Percentiles rank a stretch among this genome's conserved stretches.
Evolutionary conservation across 2,888 invertebrate species (phyloP).

Genomic region (Acrobasis suavella): DNA sequence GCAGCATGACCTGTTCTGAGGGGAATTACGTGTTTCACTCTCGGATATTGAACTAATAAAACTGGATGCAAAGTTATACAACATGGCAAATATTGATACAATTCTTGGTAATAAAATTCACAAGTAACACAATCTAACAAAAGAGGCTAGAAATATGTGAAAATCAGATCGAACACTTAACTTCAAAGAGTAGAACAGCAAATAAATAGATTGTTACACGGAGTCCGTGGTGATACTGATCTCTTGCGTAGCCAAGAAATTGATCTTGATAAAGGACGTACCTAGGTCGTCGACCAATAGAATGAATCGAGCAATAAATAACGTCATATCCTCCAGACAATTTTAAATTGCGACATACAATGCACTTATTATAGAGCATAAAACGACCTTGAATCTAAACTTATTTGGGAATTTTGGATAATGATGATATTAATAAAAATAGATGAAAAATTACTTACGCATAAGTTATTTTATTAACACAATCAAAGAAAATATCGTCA

Average conservation of each 20-base stretch:
- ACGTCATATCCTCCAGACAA: conserved; percentile 19
- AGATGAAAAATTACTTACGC: background rate
- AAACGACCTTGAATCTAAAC: background rate
- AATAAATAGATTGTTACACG: background rate
- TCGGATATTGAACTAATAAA: conserved; percentile 4
- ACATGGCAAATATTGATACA: background rate
- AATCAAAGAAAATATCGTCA: conserved; percentile 13
- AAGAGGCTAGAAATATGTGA: too few species aligned
- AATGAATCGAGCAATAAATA: conserved; percentile 20
- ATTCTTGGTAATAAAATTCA: background rate
- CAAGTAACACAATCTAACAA: background rate
- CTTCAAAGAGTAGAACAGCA: background rate
- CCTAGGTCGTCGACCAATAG: conserved; percentile 11
- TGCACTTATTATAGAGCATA: background rate
- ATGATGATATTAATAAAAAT: background rate
- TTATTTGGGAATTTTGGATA: background rate
- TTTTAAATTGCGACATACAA: conserved; percentile 6
- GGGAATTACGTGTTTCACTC: background rate
- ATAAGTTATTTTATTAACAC: conserved; percentile 1
- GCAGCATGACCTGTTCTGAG: background rate
- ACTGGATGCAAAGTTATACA: background rate
- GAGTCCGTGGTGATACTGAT: conserved; percentile 10
- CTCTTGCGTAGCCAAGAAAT: conserved; percentile 4
- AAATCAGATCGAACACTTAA: background rate
- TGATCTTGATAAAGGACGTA: conserved; percentile 21